Percentiles rank a stretch among this genome's conserved stretches.
Evolutionary conservation across 2,113 vertebrate genomes (phyloP).

Genomic region (Phylloscopus trochiloides): DNA sequence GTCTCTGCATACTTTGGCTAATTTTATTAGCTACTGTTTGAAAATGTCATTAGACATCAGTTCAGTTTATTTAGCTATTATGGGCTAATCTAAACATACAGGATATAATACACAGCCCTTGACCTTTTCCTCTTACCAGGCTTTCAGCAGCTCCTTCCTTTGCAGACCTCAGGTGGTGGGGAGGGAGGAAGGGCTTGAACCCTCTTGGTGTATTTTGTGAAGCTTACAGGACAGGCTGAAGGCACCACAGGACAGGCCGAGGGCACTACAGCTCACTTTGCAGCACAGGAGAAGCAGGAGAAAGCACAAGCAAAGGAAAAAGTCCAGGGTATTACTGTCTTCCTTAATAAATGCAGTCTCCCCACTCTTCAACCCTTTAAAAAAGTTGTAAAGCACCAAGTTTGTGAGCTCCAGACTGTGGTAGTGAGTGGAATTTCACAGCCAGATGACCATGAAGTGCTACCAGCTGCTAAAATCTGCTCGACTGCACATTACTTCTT

Average conservation of each 20-base stretch:
- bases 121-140: background rate
- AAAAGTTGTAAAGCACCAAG: background rate
- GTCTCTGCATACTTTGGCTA: background rate
- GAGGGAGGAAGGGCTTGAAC: background rate
- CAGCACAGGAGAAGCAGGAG: background rate
- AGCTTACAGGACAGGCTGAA: background rate
- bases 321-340: background rate
- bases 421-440: background rate
- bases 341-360: background rate
- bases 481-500: background rate
- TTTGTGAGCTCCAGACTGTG: background rate
- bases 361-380: background rate
- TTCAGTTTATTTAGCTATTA: slow-evolving; percentile 45
- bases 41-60: slow-evolving; percentile 40
- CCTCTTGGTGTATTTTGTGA: background rate
- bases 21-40: slow-evolving; percentile 37
- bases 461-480: background rate
- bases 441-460: background rate
- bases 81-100: slow-evolving; percentile 17
- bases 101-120: background rate
- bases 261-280: background rate
- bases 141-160: background rate
- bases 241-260: background rate
- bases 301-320: background rate
- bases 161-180: background rate